Evolutionary conservation across 1,140 invertebrate genomes (phyloP), one percentile per base, ranked within the genome.

Genomic region (Sarcophaga bullata): DNA sequence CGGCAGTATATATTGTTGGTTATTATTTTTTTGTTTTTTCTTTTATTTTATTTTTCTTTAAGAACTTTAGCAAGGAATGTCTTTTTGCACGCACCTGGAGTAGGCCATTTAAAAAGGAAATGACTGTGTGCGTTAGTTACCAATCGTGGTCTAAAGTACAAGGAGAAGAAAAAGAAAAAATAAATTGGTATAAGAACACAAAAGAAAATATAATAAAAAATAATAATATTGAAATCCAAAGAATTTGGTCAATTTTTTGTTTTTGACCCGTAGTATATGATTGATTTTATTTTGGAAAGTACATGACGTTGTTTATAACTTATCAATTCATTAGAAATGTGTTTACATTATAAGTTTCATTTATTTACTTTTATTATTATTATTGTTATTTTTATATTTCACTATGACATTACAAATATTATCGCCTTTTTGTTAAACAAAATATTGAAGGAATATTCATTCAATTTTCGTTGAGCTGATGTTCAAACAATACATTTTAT

Each of bases 51-150:
- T n/a, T 8, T 68, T 52, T 13, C 9, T 68, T 68, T 68, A 68
- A 68, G 19, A 10, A 52, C 8, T 68, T 68, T 68, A 19, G 62
- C 62, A 68, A 68, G 62, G 62, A 68, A 68, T 68, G 17, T n/a
- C 19, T 68, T 68, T 68, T 19, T 25, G 19, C 62, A 68, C 62
- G 62, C 62, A 68, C 62, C 62, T 68, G 62, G 62, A 19, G 19
- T 19, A 68, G 62, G 19, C 62, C 62, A 68, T 68, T 58, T 58
- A 68, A 68, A 25, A 68, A 17, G 62, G 17, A 25, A 68, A 68
- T 68, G n/a, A 68, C 17, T 19, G 17, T 68, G 17, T 68, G 62
- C 62, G 62, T 68, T 68, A 68, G 54, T 68, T 68, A 68, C 62
- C 7, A 17, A 9, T 68, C 19, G 62, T 19, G 62, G 62, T 68